phyloP scores from a whole-genome alignment of 2,888 invertebrate genomes.

The Synanthedon tipuliformis region DNA sequence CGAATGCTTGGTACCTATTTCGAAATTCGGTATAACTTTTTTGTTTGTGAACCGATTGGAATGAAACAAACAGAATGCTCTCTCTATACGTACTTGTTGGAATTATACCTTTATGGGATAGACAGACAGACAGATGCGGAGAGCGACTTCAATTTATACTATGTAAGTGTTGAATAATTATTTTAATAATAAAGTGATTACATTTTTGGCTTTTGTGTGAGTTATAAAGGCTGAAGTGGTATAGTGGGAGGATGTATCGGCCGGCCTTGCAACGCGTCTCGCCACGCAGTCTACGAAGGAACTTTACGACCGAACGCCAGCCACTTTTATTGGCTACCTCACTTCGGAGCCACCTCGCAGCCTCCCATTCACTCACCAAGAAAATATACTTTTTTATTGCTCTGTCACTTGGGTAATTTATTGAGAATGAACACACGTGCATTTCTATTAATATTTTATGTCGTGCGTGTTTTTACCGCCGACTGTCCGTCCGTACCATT shows the following conservation, averaged over 20 bases:
- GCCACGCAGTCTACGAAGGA: conserved; percentile 67
- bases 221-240: too few species aligned
- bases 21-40: too few species aligned
- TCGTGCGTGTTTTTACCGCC: conserved; percentile 52
- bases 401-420: conserved; percentile 69
- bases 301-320: conserved; percentile 62
- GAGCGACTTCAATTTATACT: too few species aligned
- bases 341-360: conserved; percentile 59
- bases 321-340: conserved; percentile 69
- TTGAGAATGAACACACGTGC: conserved; percentile 70
- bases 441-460: conserved; percentile 71
- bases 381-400: conserved; percentile 67
- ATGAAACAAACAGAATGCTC: too few species aligned
- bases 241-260: background rate
- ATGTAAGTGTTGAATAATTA: too few species aligned
- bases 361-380: conserved; percentile 67
- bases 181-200: too few species aligned
- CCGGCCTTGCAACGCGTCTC: conserved; percentile 25
- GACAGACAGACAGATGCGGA: too few species aligned
- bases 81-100: too few species aligned
- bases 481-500: conserved; percentile 38
- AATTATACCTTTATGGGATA: too few species aligned
- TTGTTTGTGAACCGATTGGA: too few species aligned
- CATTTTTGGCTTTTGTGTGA: too few species aligned
- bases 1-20: too few species aligned